These are phyloP conservation scores for Ricordea florida DNA, from an alignment of 92 coral and sea anemone species.

Conservation along the genomic window DNA sequence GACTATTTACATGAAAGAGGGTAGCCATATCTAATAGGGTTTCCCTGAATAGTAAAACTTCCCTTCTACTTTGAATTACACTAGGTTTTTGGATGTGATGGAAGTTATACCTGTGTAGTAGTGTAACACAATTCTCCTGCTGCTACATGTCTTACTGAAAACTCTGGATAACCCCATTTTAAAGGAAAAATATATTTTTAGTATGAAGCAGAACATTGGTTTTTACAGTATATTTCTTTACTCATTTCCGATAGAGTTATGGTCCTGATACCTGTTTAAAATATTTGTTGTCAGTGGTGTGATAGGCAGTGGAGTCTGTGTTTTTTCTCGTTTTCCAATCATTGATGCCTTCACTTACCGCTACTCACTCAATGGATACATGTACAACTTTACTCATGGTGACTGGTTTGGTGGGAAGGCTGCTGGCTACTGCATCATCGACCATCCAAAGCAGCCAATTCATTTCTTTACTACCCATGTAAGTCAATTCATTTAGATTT, in stretches of 20 bases:
- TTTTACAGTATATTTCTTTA: no score
- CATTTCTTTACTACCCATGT: conserved; percentile 95
- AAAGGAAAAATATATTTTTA: no score
- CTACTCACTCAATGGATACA: conserved; percentile 85
- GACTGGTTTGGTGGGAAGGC: conserved; percentile 99
- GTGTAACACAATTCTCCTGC: no score
- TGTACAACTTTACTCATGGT: conserved; percentile 84
- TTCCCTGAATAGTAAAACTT: no score
- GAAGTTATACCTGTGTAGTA: no score
- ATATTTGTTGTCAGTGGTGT: conserved; percentile 60
- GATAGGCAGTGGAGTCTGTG: conserved; percentile 94
- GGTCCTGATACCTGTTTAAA: not conserved
- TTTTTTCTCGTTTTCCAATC: conserved; percentile 90
- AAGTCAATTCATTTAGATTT: no score
- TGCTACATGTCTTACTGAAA: no score
- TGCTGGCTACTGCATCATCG: conserved; percentile 87
- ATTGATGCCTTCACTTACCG: conserved; percentile 84
- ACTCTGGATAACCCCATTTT: no score
- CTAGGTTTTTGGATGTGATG: no score
- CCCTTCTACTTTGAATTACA: no score
- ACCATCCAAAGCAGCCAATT: conserved; percentile 79
- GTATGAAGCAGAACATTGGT: no score
- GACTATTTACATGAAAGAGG: not conserved
- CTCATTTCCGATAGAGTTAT: not conserved
- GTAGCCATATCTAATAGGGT: no score